Base-by-base conservation (phyloP, 2,797 vertebrate species). In the Psittacula derbiana region DNA sequence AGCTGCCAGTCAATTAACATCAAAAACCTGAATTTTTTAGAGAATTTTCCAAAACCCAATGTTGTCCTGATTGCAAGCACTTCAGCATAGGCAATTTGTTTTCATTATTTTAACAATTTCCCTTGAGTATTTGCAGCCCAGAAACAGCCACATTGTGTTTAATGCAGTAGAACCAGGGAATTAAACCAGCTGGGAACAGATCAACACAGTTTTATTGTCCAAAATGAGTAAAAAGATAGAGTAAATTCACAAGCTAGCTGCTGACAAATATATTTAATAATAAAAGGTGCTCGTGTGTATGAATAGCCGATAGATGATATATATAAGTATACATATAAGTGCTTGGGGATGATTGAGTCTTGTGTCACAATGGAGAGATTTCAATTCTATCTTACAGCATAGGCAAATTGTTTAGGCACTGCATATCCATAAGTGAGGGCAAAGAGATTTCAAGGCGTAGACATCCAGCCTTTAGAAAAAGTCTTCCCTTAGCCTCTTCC, bases 111-210 rank as follows among this genome's bases (percentile, higher is more conserved):
- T 80, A 95, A 93, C 15, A 0, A 87, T 94, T 94, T 94, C 93
- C 88, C 93, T 60, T 30, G 88, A 69, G 88, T 83, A 69, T 86
- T 85, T 89, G 86, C 92, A 93, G 53, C 69, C 69, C 72, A 96
- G 86, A 92, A 92, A 82, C 65, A 94, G 64, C 70, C 81, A 87
- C 89, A 74, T 80, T 89, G 92, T 94, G 88, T 67, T 97, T 93
- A 95, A 95, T 80, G 92, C 91, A 82, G 95, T 92, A 95, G 92
- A 95, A 96, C 92, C 65, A 67, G 75, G 41, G 75, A 96, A 83
- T 80, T 72, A 92, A 93, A 78, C 60, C 8, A 47, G 88, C 86
- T 97, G 81, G 86, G 91, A 95, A 80, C 72, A 86, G 64, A 92
- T 84, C 71, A 80, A 71, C 81, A 57, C 0, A 12, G 60, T 76